Conservation (phyloP, 2,797 vertebrate genomes). For the Todus mexicanus region DNA sequence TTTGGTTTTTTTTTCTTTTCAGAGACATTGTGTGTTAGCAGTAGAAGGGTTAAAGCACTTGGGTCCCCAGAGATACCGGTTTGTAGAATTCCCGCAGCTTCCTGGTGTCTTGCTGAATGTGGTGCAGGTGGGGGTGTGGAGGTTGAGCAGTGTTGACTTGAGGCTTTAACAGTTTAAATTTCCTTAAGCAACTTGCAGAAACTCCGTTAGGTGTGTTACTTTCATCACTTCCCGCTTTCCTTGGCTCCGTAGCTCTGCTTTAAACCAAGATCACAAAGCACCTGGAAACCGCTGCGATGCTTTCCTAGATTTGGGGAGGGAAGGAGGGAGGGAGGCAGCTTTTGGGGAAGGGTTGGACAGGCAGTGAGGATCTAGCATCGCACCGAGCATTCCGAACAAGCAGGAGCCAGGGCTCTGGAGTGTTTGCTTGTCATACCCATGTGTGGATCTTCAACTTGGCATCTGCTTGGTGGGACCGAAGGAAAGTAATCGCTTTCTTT, state of each 20-base stretch:
- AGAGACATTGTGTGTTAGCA: background rate
- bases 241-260: background rate
- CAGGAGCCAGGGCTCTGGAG: background rate
- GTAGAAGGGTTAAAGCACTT: background rate
- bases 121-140: background rate
- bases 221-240: background rate
- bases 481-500: background rate
- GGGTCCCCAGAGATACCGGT: background rate
- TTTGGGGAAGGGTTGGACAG: background rate
- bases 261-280: background rate
- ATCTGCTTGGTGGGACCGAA: background rate
- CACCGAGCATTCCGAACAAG: background rate
- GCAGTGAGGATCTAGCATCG: background rate
- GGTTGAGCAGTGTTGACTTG: background rate
- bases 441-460: background rate
- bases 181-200: background rate
- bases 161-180: constrained; percentile 11
- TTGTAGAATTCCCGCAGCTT: constrained; percentile 1
- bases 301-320: background rate
- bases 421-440: background rate
- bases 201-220: background rate
- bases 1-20: background rate
- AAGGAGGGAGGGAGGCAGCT: background rate
- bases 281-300: background rate
- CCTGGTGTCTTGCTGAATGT: background rate